Conservation (phyloP, 2,797 vertebrate species). For the Pelobates cultripes region DNA sequence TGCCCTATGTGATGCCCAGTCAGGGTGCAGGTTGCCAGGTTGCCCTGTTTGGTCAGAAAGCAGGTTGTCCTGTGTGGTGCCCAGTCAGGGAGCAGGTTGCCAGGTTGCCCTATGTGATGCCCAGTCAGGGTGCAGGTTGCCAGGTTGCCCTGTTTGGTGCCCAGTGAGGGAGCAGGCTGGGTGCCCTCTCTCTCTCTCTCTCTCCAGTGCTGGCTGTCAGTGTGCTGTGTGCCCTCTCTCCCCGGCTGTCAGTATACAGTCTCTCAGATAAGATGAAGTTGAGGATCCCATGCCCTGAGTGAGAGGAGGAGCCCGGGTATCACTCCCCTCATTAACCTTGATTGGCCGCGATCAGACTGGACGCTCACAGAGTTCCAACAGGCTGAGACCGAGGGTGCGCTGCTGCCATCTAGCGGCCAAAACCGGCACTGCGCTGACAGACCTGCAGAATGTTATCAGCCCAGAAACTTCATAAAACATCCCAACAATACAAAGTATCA, state of each 20-base stretch:
- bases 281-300: not conserved
- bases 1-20: not conserved
- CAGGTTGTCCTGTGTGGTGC: not conserved
- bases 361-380: not conserved
- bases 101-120: not conserved
- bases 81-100: not conserved
- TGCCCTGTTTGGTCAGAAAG: not conserved
- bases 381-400: not conserved
- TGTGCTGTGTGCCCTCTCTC: not conserved
- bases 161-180: too few species aligned
- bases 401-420: constrained; percentile 13
- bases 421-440: not conserved
- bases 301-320: not conserved
- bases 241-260: too few species aligned
- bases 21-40: not conserved
- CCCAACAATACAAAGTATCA: too few species aligned
- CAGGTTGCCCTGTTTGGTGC: not conserved
- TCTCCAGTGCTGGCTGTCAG: not conserved
- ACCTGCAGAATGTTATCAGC: too few species aligned
- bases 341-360: constrained; percentile 5
- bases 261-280: not conserved
- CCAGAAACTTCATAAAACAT: too few species aligned
- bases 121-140: not conserved
- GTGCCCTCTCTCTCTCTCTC: not conserved
- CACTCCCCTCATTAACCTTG: constrained; percentile 14